phyloP scores from a whole-genome alignment of 1,140 invertebrate species.

The Trachymyrmex septentrionalis region DNA sequence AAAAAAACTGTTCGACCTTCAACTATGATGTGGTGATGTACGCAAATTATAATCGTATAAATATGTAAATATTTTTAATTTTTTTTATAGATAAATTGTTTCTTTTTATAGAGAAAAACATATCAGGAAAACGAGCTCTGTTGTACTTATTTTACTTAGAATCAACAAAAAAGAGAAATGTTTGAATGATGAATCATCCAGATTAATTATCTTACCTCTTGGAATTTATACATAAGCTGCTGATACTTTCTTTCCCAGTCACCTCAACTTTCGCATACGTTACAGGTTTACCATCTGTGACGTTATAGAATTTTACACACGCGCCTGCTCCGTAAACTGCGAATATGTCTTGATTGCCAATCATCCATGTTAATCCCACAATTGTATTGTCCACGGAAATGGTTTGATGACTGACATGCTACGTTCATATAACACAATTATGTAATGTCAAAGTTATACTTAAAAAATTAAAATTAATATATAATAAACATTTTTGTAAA shows the following conservation, averaged over 20 bases:
- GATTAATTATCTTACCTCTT: conserved; percentile 77
- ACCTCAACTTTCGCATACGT: conserved; percentile 78
- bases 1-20: neutral
- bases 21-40: neutral
- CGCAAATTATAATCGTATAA: neutral
- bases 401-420: conserved; percentile 76
- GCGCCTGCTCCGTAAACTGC: conserved; percentile 81
- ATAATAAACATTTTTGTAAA: neutral
- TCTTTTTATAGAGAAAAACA: neutral
- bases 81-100: neutral
- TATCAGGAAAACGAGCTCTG: neutral
- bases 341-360: conserved; percentile 80
- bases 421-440: conserved; percentile 43
- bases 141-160: neutral
- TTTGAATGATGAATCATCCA: conserved; percentile 7
- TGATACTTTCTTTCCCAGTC: conserved; percentile 77
- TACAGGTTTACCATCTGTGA: conserved; percentile 74
- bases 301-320: conserved; percentile 80
- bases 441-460: neutral
- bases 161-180: conserved; percentile 24
- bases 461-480: conserved; percentile 22
- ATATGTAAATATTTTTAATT: neutral
- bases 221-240: conserved; percentile 82
- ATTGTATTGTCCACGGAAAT: conserved; percentile 81
- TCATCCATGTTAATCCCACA: conserved; percentile 82